These are phyloP conservation scores for Spinus pinus DNA, from an alignment of 2,797 vertebrate genomes.

Conservation along the genomic window DNA sequence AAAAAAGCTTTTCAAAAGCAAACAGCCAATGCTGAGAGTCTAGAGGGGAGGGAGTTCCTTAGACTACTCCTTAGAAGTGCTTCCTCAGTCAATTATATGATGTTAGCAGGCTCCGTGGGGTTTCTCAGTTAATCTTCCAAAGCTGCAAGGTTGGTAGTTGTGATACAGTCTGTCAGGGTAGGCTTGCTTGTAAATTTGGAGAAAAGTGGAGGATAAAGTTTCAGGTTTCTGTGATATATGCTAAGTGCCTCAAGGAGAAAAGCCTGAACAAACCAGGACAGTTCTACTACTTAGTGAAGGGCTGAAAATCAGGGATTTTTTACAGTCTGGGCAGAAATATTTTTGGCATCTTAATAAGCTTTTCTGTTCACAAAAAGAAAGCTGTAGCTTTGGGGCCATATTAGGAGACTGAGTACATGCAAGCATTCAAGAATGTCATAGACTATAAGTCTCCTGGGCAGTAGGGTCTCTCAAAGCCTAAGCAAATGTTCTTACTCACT, in stretches of 20 bases:
- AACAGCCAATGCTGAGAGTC: background rate
- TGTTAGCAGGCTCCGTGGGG: background rate
- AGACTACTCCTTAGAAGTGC: background rate
- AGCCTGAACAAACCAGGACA: background rate
- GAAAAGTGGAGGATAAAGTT: background rate
- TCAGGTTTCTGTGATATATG: background rate
- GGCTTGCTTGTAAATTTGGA: background rate
- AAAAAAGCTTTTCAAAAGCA: background rate
- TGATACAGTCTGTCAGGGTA: background rate
- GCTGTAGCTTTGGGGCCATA: background rate
- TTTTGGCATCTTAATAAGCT: background rate
- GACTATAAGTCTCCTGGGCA: fast-evolving
- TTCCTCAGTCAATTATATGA: background rate
- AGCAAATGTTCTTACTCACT: background rate
- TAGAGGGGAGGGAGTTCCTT: background rate
- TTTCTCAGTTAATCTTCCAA: slow-evolving; percentile 1
- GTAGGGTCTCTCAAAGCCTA: background rate
- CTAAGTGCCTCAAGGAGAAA: background rate
- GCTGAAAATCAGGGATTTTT: background rate
- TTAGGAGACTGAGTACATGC: background rate
- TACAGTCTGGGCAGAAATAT: background rate
- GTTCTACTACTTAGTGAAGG: background rate
- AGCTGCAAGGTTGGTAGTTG: background rate
- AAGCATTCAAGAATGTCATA: background rate
- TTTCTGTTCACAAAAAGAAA: background rate